Conservation (phyloP, 2,888 invertebrate genomes). For the Diaprepes abbreviatus region DNA sequence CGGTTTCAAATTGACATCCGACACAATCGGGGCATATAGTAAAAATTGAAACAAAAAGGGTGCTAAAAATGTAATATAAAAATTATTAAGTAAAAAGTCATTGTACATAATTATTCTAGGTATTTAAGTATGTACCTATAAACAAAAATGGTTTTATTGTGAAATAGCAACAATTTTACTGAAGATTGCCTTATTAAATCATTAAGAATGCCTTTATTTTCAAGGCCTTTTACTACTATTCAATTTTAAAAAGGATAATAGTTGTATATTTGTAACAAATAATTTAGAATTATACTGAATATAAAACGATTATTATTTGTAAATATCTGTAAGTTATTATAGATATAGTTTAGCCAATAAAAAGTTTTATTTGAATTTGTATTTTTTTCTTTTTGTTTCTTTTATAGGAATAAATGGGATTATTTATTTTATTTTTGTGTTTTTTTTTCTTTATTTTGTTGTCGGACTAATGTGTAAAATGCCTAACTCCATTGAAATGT, state of each 20-base stretch:
- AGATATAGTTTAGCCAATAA: slow-evolving; percentile 53
- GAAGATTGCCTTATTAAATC: not conserved
- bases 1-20: too few species aligned
- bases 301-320: slow-evolving; percentile 52
- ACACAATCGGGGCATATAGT: not conserved
- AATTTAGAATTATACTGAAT: slow-evolving; percentile 6
- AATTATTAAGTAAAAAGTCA: slow-evolving; percentile 1
- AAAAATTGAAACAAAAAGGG: not conserved
- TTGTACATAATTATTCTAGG: slow-evolving; percentile 5
- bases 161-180: not conserved
- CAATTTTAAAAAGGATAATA: not conserved
- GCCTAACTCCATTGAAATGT: not conserved
- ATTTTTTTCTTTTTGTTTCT: slow-evolving; percentile 64
- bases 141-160: slow-evolving; percentile 4
- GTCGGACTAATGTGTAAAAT: not conserved
- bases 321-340: slow-evolving; percentile 58
- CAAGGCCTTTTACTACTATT: not conserved
- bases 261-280: slow-evolving; percentile 37
- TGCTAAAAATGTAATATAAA: slow-evolving; percentile 10
- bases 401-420: slow-evolving; percentile 65
- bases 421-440: slow-evolving; percentile 63
- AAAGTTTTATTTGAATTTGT: slow-evolving; percentile 62
- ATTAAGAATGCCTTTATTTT: not conserved
- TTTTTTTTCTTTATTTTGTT: slow-evolving; percentile 56
- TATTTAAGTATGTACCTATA: slow-evolving; percentile 9